Evolutionary conservation across 2,888 invertebrate genomes (phyloP).

Genomic region (Metallyticus violacea): DNA sequence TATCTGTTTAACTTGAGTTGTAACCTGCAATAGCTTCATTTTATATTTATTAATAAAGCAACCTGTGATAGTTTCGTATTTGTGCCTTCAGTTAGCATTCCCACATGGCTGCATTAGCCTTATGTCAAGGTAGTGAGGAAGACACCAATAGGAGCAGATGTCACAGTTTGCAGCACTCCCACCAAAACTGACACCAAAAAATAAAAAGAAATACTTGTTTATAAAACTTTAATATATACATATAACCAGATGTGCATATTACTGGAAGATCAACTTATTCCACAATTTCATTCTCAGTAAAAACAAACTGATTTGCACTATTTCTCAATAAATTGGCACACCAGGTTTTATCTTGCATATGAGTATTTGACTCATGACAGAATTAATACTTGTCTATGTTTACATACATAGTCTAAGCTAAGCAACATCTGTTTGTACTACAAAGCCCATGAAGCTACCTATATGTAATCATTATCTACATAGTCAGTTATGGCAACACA

Average conservation of each 20-base stretch:
- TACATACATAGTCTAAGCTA: background rate
- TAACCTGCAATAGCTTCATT: too few species aligned
- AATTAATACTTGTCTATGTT: background rate
- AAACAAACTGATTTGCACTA: background rate
- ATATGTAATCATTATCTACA: background rate
- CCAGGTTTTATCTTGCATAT: background rate
- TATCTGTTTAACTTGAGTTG: too few species aligned
- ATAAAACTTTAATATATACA: background rate
- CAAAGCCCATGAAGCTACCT: background rate
- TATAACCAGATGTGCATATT: too few species aligned
- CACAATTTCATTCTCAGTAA: background rate
- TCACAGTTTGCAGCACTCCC: too few species aligned
- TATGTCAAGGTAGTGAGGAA: too few species aligned
- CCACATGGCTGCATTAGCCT: too few species aligned
- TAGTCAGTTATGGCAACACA: background rate
- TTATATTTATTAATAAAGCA: too few species aligned
- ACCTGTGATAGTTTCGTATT: too few species aligned
- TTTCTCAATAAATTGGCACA: background rate
- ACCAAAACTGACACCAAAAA: too few species aligned
- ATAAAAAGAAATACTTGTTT: too few species aligned
- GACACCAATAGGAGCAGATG: too few species aligned
- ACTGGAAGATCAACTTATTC: background rate
- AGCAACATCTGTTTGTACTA: background rate
- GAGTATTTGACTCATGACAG: background rate
- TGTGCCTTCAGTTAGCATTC: too few species aligned